phyloP scores from a whole-genome alignment of 2,888 invertebrate genomes.

The Diarsia brunnea region DNA sequence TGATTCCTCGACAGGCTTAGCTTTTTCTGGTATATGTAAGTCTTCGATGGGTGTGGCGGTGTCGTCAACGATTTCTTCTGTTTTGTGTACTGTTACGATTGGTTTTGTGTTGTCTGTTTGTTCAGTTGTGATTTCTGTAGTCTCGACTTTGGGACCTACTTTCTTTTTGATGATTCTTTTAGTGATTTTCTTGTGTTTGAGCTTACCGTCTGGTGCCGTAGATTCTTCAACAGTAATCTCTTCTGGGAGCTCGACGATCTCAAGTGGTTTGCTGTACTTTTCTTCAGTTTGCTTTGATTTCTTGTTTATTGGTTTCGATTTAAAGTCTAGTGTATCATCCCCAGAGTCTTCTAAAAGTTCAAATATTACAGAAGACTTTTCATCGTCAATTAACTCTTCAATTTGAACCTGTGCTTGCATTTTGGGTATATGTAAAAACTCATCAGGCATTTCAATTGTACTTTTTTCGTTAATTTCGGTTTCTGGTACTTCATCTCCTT shows the following conservation, averaged over 20 bases:
- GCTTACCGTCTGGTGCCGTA: conserved; percentile 50
- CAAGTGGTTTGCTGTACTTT: conserved; percentile 6
- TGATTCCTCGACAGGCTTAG: conserved; percentile 54
- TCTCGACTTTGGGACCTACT: conserved; percentile 67
- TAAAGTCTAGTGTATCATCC: conserved; percentile 52
- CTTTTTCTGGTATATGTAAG: conserved; percentile 41
- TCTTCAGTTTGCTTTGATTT: conserved; percentile 45
- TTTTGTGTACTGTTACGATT: conserved; percentile 70
- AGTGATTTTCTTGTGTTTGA: conserved; percentile 50
- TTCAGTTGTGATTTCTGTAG: conserved; percentile 48
- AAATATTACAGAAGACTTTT: conserved; percentile 40
- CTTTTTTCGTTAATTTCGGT: conserved; percentile 76
- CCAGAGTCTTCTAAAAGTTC: conserved; percentile 37
- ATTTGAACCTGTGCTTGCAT: conserved; percentile 77
- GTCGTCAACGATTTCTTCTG: conserved; percentile 74
- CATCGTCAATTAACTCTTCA: conserved; percentile 79
- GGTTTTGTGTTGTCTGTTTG: conserved; percentile 55
- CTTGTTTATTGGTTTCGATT: conserved; percentile 53
- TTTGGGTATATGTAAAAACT: conserved; percentile 79
- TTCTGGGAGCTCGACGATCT: conserved; percentile 47
- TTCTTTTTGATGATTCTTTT: conserved; percentile 69
- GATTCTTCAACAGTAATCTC: conserved; percentile 31
- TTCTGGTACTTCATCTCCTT: conserved; percentile 73
- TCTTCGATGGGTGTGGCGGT: conserved; percentile 60
- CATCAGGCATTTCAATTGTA: conserved; percentile 83